These are phyloP conservation scores for Drosophila paramelanica DNA, from an alignment of 2,888 invertebrate species.

Conservation along the genomic window DNA sequence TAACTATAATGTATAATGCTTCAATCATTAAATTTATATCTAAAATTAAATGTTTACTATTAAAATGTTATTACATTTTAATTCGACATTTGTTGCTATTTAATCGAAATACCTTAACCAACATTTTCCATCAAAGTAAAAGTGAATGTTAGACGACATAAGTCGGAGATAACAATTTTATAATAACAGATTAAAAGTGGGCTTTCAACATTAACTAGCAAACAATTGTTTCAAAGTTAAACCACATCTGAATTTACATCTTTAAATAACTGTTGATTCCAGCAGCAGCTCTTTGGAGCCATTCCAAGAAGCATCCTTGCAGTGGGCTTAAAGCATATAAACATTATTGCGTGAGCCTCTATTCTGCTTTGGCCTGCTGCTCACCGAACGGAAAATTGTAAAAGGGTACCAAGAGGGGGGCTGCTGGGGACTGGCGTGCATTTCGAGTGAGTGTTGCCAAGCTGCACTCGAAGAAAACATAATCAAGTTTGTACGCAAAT, in stretches of 20 bases:
- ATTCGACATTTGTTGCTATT: not conserved
- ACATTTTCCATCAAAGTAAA: not conserved
- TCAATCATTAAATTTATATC: too few species aligned
- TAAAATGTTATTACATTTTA: too few species aligned
- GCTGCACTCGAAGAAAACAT: slow-evolving; percentile 26
- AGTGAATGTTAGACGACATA: not conserved
- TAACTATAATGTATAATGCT: too few species aligned
- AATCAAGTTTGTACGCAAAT: too few species aligned
- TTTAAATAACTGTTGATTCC: slow-evolving; percentile 40
- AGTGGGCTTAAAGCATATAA: slow-evolving; percentile 54
- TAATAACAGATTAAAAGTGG: slow-evolving; percentile 20
- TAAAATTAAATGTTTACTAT: too few species aligned
- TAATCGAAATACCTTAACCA: not conserved
- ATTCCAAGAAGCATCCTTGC: slow-evolving; percentile 26
- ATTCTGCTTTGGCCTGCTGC: slow-evolving; percentile 21
- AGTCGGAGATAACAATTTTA: slow-evolving; percentile 21
- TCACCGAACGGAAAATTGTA: slow-evolving; percentile 26
- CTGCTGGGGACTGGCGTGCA: not conserved
- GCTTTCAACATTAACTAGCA: slow-evolving; percentile 27
- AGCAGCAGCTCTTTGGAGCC: slow-evolving; percentile 8
- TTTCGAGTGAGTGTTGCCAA: slow-evolving; percentile 36
- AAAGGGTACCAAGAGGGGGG: too few species aligned
- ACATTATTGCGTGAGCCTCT: slow-evolving; percentile 44
- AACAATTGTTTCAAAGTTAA: slow-evolving; percentile 41
- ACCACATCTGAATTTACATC: slow-evolving; percentile 2